These are phyloP conservation scores for Psilopsiagon aurifrons DNA, from an alignment of 2,113 vertebrate genomes.

Conservation along the genomic window DNA sequence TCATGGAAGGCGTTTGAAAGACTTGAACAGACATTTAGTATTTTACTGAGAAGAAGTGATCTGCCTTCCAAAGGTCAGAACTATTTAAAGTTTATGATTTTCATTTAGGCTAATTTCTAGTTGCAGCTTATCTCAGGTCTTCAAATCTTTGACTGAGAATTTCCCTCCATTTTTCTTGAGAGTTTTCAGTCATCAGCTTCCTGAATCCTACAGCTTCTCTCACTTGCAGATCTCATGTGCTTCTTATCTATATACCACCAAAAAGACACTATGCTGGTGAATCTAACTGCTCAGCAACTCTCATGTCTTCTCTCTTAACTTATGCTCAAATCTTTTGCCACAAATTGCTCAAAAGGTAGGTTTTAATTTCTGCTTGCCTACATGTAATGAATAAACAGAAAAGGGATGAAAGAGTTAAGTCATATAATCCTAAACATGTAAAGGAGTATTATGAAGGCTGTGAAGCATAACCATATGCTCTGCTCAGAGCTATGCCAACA, in stretches of 20 bases:
- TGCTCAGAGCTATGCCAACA: not conserved
- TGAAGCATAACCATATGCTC: not conserved
- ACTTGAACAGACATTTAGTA: not conserved
- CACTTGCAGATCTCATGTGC: not conserved
- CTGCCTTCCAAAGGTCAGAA: not conserved
- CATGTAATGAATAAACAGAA: not conserved
- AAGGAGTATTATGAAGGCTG: not conserved
- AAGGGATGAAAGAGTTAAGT: not conserved
- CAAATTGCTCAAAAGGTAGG: not conserved
- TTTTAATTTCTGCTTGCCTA: not conserved
- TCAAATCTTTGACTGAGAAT: not conserved
- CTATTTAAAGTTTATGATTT: not conserved
- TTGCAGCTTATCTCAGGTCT: not conserved
- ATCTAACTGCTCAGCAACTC: not conserved
- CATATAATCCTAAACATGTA: not conserved
- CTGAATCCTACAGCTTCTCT: not conserved
- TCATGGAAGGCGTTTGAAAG: not conserved
- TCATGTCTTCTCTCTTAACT: not conserved
- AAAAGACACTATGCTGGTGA: not conserved
- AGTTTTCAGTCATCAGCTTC: not conserved
- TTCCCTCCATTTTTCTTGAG: not conserved
- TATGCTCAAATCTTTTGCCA: not conserved
- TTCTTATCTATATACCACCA: not conserved
- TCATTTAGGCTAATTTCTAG: not conserved
- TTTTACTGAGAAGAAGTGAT: not conserved